Base-by-base conservation (phyloP, 2,113 vertebrate species). In the Brachypteracias leptosomus region DNA sequence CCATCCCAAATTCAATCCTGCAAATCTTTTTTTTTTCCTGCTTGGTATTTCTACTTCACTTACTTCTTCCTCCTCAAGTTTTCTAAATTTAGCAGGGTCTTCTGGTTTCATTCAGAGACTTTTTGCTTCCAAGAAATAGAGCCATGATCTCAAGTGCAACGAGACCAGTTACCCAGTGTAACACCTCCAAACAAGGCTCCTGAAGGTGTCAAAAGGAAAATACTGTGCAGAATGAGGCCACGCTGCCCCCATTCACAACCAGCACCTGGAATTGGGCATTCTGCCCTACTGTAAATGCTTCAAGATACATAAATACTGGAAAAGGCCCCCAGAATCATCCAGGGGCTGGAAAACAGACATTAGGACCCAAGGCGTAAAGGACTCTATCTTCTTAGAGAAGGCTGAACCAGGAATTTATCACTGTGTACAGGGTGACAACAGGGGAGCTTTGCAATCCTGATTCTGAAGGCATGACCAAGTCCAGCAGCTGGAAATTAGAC, bases 231-330 rank as follows among this genome's bases (percentile, higher is more conserved):
- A 38, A 38, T 16, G 31, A 73, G 36, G 36, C 5, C 58, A 54
- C 7, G 0, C 16, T 29, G 19, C 6, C n/a, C 52, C 3, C 3
- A 1, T 33, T 68, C 54, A 26, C 21, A 73, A 40, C 18, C 5
- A 26, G 52, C 42, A 46, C 5, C 18, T 71, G 28, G 40, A 58
- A 68, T 2, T n/a, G 18, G 16, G 8, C 28, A 28, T 31, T 40
- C 40, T 35, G 13, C 25, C 83, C 22, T 11, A 38, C 9, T 13
- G 8, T 42, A 51, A 90, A 59, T 49, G 3, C 25, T 65, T 51
- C 12, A 42, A 66, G 46, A 54, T 9, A 22, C 7, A 10, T 13
- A 77, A 79, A 55, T 62, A 22, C 12, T 42, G 35, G 1, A 44
- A 26, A 16, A 85, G 29, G 6, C 1, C 3, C 4, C 28, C 10